Percentiles rank a stretch among this genome's conserved stretches.
phyloP scores from a whole-genome alignment of 2,113 vertebrate species.

The Monopterus albus region DNA sequence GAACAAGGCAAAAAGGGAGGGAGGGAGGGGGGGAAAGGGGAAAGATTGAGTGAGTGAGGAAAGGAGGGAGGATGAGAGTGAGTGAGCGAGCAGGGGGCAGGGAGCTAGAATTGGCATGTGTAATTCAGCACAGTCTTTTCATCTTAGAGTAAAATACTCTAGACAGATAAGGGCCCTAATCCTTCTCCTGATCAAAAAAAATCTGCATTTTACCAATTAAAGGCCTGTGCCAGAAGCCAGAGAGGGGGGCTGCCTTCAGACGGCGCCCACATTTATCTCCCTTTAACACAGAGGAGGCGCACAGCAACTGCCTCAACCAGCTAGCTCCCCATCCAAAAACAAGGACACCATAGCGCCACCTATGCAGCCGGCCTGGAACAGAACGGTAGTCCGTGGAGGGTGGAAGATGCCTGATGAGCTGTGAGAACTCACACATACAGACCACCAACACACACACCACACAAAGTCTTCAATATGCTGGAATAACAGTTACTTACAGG shows the following conservation, averaged over 20 bases:
- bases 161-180: conserved; percentile 97
- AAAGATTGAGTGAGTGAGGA: conserved; percentile 32
- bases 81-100: conserved; percentile 57
- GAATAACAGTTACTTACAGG: neutral
- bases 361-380: conserved; percentile 47
- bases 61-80: conserved; percentile 49
- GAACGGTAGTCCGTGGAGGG: conserved; percentile 12
- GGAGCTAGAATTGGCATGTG: conserved; percentile 89
- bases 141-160: conserved; percentile 97
- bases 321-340: conserved; percentile 71
- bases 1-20: conserved; percentile 45
- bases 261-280: conserved; percentile 90
- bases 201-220: conserved; percentile 99
- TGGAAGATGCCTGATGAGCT: conserved; percentile 25
- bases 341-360: conserved; percentile 74
- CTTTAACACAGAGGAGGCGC: conserved; percentile 87
- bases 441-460: conserved; percentile 26
- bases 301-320: conserved; percentile 74
- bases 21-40: conserved; percentile 29
- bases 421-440: conserved; percentile 55
- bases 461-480: neutral
- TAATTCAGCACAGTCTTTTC: conserved; percentile 97
- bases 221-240: conserved; percentile 91
- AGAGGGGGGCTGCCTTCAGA: conserved; percentile 83
- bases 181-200: conserved; percentile 96